Base-by-base conservation (phyloP, 2,797 vertebrate genomes). In the Malacoctenus gilli region DNA sequence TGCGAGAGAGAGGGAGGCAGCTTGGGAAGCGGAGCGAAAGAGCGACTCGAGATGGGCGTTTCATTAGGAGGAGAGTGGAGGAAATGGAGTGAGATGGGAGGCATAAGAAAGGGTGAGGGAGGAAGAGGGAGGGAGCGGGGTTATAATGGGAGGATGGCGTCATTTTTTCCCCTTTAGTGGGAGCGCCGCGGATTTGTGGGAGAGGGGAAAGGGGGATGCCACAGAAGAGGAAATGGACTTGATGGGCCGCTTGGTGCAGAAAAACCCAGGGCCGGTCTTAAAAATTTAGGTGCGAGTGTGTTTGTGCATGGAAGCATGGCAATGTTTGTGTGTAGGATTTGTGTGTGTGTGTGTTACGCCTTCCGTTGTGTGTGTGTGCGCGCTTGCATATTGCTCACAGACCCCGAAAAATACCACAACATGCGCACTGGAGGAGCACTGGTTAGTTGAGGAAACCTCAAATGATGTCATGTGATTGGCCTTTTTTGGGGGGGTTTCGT, bases 211-310 rank as follows among this genome's bases (percentile, higher is more conserved):
- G 31, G 50, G 19, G 61, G n/a, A 76, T 66, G 62, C 49, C 59
- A 66, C 43, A 72, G 69, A 13, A 18, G 39, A 73, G 77, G 72
- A 78, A 84, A 83, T 80, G 54, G 67, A 81, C 75, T 87, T 89
- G 83, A 87, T 83, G 80, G 84, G 67, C 70, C 66, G 72, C 75
- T 86, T 68, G 79, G 66, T 77, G 73, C 59, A 78, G 73, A 68
- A 79, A 80, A 79, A 59, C 28, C 21, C 58, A 44, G 54, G 52
- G 31, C 39, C 56, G 32, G 50, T 40, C 49, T 74, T 59, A 39
- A 71, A 72, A 52, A 40, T 67, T 11, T 59, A 38, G 58, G 35
- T 54, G 57, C 3, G 2, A 65, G 59, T 44, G 48, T 46, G 28
- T 59, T 54, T 69, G 58, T 51, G 66, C 19, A 15, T 23, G 59